These are phyloP conservation scores for Pelochelys cantorii DNA, from an alignment of 2,797 vertebrate genomes.

Conservation along the genomic window DNA sequence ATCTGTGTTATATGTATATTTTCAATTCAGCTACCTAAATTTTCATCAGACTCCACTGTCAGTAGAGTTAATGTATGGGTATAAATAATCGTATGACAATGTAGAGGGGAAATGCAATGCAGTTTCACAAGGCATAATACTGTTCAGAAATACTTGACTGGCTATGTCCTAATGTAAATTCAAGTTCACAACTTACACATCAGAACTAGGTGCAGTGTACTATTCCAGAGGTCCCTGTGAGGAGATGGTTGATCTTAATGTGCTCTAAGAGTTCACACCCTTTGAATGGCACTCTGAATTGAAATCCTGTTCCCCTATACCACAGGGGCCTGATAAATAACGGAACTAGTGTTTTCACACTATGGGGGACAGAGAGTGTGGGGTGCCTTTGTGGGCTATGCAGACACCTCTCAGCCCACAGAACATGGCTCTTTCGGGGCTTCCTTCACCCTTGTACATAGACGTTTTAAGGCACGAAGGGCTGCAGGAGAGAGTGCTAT, in stretches of 20 bases:
- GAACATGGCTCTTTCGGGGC: background rate
- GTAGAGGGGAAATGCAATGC: background rate
- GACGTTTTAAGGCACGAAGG: background rate
- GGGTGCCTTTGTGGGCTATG: background rate
- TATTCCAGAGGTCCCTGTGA: background rate
- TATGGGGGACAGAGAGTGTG: background rate
- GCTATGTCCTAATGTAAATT: background rate
- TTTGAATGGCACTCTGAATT: background rate
- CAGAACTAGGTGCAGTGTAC: background rate
- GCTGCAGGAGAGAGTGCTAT: background rate
- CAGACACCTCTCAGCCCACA: background rate
- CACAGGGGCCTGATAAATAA: background rate
- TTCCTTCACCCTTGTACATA: background rate
- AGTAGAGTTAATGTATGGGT: background rate
- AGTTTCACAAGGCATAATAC: background rate
- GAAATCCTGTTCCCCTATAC: background rate
- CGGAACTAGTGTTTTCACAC: rapidly evolving
- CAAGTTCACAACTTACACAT: background rate
- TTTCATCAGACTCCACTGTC: background rate
- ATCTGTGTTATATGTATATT: background rate
- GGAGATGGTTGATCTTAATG: background rate
- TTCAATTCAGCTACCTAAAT: background rate
- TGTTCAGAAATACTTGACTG: background rate
- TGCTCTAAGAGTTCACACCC: background rate
- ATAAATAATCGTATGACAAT: background rate